Evolutionary conservation across 1,140 invertebrate genomes (phyloP).

Genomic region (Listronotus bonariensis): DNA sequence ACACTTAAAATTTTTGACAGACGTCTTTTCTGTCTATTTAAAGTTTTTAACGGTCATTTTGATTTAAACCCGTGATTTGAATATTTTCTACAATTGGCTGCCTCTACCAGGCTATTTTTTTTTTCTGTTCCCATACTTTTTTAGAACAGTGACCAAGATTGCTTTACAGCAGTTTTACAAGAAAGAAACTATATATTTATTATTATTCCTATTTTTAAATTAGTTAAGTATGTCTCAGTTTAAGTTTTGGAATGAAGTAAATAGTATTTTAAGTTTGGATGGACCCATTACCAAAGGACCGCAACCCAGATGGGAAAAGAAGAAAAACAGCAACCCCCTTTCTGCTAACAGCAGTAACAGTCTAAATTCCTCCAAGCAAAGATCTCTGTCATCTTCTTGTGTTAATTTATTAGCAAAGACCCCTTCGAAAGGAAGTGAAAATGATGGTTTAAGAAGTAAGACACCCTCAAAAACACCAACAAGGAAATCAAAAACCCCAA

Average conservation of each 20-base stretch:
- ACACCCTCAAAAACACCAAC: constrained; percentile 75
- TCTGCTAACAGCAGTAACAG: constrained; percentile 53
- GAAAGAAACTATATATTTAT: no score
- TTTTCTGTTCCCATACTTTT: no score
- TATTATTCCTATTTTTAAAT: no score
- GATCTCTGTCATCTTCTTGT: constrained; percentile 49
- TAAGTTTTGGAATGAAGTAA: constrained; percentile 77
- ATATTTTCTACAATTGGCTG: no score
- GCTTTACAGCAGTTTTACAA: no score
- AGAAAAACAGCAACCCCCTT: constrained; percentile 59
- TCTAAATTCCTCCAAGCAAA: constrained; percentile 62
- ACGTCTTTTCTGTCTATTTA: no score
- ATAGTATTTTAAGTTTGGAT: constrained; percentile 74
- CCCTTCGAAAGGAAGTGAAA: constrained; percentile 51
- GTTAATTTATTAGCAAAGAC: constrained; percentile 55
- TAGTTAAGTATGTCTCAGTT: constrained; percentile 75
- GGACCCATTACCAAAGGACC: constrained; percentile 77
- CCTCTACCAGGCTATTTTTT: no score
- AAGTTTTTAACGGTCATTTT: no score
- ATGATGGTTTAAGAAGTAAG: constrained; percentile 61
- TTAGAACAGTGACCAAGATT: no score
- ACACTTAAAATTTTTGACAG: no score
- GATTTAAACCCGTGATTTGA: no score
- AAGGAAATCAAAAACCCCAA: constrained; percentile 67
- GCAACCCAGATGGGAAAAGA: constrained; percentile 78